These are phyloP conservation scores for Petrocephalus schoutedeni DNA, from an alignment of 2,797 vertebrate species.

Conservation along the genomic window DNA sequence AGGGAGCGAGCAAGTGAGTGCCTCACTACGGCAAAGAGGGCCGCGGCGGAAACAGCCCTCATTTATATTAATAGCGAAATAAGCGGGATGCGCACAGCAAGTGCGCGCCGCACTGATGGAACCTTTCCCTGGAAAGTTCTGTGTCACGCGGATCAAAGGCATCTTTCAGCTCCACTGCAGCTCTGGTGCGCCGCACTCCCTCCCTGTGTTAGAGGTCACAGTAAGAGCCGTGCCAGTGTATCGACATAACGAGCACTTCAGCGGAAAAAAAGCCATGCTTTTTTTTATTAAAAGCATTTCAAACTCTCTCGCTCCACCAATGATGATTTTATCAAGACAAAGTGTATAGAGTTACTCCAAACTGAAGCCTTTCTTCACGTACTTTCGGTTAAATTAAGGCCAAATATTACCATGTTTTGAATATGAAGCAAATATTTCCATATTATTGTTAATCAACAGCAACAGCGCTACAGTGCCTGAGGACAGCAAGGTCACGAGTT, in stretches of 20 bases:
- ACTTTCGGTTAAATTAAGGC: not conserved
- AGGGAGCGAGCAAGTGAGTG: not conserved
- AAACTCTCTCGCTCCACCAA: not conserved
- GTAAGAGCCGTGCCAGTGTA: not conserved
- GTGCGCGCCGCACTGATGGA: not conserved
- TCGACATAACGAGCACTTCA: not conserved
- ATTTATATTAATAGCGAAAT: not conserved
- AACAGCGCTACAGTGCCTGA: not conserved
- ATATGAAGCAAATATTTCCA: not conserved
- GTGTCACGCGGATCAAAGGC: not conserved
- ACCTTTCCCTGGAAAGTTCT: not conserved
- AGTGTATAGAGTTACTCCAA: not conserved
- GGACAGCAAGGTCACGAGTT: not conserved
- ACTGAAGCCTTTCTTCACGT: not conserved
- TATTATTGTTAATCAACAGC: slow-evolving; percentile 1
- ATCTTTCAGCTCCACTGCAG: not conserved
- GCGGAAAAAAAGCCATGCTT: not conserved
- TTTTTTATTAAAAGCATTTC: not conserved
- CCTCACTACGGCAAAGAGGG: not conserved
- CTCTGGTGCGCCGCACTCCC: not conserved
- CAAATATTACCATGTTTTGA: slow-evolving; percentile 1
- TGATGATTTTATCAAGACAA: not conserved
- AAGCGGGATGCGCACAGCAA: not conserved
- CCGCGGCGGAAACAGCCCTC: not conserved
- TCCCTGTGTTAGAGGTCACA: not conserved